Conservation (phyloP, 2,797 vertebrate species). For the Menidia menidia region DNA sequence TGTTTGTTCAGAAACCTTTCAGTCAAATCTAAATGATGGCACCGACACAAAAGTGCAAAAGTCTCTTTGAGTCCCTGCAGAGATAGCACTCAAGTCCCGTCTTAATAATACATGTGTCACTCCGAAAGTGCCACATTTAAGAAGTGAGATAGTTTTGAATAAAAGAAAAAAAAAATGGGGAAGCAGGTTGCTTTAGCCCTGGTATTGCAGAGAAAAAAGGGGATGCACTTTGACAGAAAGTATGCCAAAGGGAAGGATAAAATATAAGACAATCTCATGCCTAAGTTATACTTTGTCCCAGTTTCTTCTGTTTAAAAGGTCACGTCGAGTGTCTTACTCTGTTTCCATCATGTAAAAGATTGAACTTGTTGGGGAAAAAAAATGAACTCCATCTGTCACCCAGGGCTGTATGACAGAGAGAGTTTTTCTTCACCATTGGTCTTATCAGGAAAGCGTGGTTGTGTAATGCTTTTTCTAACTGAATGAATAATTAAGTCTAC, state of each 20-base stretch:
- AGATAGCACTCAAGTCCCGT: slow-evolving; percentile 45
- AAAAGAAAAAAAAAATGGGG: slow-evolving; percentile 6
- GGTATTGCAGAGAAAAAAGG: slow-evolving; percentile 11
- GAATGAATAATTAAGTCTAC: slow-evolving; percentile 63
- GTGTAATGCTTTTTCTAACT: slow-evolving; percentile 64
- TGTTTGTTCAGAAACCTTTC: slow-evolving; percentile 51
- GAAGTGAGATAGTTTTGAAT: slow-evolving; percentile 30
- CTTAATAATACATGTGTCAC: slow-evolving; percentile 79
- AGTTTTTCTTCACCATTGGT: slow-evolving; percentile 20
- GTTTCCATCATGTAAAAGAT: slow-evolving; percentile 31
- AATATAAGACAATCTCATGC: slow-evolving; percentile 11
- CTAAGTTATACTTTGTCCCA: slow-evolving; percentile 27
- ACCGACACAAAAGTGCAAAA: slow-evolving; percentile 68
- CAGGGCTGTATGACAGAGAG: slow-evolving; percentile 25
- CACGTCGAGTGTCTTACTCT: slow-evolving; percentile 26
- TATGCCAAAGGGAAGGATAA: slow-evolving; percentile 8
- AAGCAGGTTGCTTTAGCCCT: slow-evolving; percentile 36
- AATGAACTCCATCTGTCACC: slow-evolving; percentile 34
- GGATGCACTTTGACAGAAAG: slow-evolving; percentile 28
- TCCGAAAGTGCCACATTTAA: slow-evolving; percentile 47
- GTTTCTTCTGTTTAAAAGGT: slow-evolving; percentile 59
- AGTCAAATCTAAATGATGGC: slow-evolving; percentile 73
- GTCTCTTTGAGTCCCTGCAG: slow-evolving; percentile 65
- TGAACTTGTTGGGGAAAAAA: slow-evolving; percentile 21
- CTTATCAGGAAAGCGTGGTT: slow-evolving; percentile 40